These are phyloP conservation scores for Diorhabda elongata DNA, from an alignment of 1,140 invertebrate genomes.

Conservation along the genomic window DNA sequence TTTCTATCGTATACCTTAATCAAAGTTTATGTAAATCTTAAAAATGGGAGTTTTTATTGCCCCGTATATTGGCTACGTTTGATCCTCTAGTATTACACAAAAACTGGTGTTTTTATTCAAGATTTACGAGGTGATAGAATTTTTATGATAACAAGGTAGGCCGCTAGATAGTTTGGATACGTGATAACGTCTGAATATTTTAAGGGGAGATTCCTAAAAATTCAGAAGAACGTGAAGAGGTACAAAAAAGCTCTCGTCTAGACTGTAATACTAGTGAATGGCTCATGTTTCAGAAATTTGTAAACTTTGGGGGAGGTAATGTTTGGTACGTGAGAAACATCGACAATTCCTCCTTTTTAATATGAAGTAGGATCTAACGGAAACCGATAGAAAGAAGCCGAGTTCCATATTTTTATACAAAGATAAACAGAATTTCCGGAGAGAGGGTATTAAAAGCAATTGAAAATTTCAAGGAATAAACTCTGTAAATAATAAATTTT, in stretches of 20 bases:
- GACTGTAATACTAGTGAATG: conserved; percentile 1
- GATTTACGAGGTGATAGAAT: conserved; percentile 11
- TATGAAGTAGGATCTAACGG: background rate
- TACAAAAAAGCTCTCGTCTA: background rate
- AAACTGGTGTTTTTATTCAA: conserved; percentile 4
- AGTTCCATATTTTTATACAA: no score
- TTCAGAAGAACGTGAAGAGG: background rate
- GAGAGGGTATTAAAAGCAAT: no score
- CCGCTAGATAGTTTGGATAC: conserved; percentile 5
- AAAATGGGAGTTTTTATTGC: background rate
- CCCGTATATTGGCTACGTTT: background rate
- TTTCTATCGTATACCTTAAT: background rate
- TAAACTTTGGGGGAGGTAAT: conserved; percentile 2
- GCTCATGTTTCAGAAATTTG: conserved; percentile 10
- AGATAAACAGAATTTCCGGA: no score
- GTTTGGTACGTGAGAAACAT: background rate
- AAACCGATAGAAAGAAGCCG: background rate
- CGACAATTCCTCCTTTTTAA: background rate
- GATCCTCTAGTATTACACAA: background rate
- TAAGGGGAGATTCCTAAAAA: conserved; percentile 6
- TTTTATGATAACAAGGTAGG: conserved; percentile 11
- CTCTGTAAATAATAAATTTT: no score
- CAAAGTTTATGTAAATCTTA: conserved; percentile 1
- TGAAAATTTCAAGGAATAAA: no score
- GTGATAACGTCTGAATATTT: conserved; percentile 12